These are phyloP conservation scores for Choristoneura fumiferana DNA, from an alignment of 1,140 invertebrate species.

Conservation along the genomic window DNA sequence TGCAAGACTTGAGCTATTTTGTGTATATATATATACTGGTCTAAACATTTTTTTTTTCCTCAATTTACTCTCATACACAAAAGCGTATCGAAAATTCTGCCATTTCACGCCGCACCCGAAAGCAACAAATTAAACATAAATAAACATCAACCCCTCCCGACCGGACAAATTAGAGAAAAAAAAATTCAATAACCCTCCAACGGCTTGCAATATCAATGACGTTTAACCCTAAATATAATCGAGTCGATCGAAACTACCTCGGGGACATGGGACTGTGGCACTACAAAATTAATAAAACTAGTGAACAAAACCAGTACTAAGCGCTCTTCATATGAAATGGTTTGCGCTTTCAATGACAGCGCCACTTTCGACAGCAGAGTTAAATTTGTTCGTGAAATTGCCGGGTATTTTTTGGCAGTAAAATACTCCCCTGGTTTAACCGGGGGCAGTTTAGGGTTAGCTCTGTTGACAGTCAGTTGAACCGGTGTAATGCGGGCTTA, in stretches of 20 bases:
- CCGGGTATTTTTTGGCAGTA: conserved; percentile 72
- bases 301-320: neutral
- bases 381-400: conserved; percentile 65
- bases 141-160: conserved; percentile 53
- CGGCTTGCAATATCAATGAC: conserved; percentile 71
- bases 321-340: too few species aligned
- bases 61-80: too few species aligned
- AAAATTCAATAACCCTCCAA: conserved; percentile 67
- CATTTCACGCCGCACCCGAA: conserved; percentile 21
- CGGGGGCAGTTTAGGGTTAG: conserved; percentile 43
- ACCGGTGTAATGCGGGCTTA: conserved; percentile 20
- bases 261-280: conserved; percentile 57
- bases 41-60: too few species aligned
- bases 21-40: too few species aligned
- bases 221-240: conserved; percentile 76
- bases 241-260: conserved; percentile 73
- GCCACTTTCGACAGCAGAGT: neutral
- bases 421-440: conserved; percentile 63
- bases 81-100: too few species aligned
- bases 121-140: conserved; percentile 52
- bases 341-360: neutral
- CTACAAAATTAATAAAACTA: neutral
- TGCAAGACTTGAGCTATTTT: too few species aligned
- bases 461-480: conserved; percentile 25
- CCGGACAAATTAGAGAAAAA: conserved; percentile 71